Percentiles rank a stretch among this genome's conserved stretches.
These are phyloP conservation scores for Caenorhabditis angaria DNA, from an alignment of 2,888 invertebrate species.

Conservation along the genomic window DNA sequence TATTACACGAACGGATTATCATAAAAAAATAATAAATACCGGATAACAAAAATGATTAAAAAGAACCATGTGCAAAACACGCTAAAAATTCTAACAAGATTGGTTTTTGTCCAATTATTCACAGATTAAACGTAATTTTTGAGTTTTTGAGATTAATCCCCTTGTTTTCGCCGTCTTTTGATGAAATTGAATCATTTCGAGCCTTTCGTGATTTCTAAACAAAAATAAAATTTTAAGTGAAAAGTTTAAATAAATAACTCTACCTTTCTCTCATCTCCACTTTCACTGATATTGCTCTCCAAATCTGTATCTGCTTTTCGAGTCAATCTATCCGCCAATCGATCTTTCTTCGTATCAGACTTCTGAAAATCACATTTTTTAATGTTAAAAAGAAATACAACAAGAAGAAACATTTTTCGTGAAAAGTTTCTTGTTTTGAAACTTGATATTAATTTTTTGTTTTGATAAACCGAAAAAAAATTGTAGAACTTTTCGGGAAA, in stretches of 20 bases:
- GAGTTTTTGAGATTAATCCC: constrained; percentile 18
- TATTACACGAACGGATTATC: neutral
- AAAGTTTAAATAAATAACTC: neutral
- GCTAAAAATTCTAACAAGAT: neutral
- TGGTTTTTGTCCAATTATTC: constrained; percentile 8
- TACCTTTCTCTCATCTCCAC: constrained; percentile 11
- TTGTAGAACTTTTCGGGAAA: too few relatives aligned
- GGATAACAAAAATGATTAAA: neutral
- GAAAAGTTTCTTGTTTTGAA: too few relatives aligned
- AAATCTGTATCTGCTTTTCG: constrained; percentile 16
- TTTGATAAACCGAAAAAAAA: too few relatives aligned
- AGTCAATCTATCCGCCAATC: neutral
- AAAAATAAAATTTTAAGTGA: neutral
- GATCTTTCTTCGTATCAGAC: neutral
- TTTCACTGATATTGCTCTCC: constrained; percentile 9
- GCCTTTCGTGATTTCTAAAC: neutral
- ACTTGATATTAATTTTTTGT: too few relatives aligned
- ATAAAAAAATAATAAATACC: neutral
- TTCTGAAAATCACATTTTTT: neutral
- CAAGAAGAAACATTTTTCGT: constrained; percentile 1
- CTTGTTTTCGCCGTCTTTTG: neutral
- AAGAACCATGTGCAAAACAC: neutral
- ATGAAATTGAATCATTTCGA: neutral
- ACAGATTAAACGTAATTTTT: constrained; percentile 37
- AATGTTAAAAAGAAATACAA: constrained; percentile 19